phyloP scores from a whole-genome alignment of 2,888 invertebrate genomes.

The Arge pagana region DNA sequence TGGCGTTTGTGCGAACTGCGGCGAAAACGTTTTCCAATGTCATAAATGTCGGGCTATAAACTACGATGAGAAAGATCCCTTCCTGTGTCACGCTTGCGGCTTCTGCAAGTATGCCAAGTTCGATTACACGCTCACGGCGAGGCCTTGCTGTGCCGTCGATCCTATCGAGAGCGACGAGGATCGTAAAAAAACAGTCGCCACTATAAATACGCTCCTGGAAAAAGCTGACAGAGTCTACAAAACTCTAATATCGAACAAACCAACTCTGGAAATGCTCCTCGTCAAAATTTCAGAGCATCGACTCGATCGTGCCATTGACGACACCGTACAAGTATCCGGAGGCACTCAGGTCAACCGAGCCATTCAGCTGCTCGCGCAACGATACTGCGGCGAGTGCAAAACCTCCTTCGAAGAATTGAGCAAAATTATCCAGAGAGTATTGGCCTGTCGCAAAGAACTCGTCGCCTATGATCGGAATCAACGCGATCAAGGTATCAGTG shows the following conservation, averaged over 20 bases:
- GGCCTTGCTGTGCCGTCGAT: slow-evolving; percentile 95
- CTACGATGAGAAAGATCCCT: slow-evolving; percentile 98
- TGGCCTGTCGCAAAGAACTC: slow-evolving; percentile 88
- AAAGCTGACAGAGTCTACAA: slow-evolving; percentile 94
- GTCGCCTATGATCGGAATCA: slow-evolving; percentile 89
- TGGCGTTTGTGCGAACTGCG: slow-evolving; percentile 95
- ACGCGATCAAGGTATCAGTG: slow-evolving; percentile 62
- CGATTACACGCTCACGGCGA: slow-evolving; percentile 89
- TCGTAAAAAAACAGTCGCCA: slow-evolving; percentile 89
- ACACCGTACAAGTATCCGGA: slow-evolving; percentile 59
- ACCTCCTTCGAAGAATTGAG: slow-evolving; percentile 93
- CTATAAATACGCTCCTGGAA: slow-evolving; percentile 87
- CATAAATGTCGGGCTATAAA: slow-evolving; percentile 99
- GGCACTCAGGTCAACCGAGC: slow-evolving; percentile 81
- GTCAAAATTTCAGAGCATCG: slow-evolving; percentile 89
- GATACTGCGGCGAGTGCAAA: slow-evolving; percentile 94
- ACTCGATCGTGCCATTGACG: slow-evolving; percentile 68
- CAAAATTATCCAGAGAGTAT: slow-evolving; percentile 85
- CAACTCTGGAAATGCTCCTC: slow-evolving; percentile 83
- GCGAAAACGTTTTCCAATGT: slow-evolving; percentile 98
- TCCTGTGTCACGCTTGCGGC: slow-evolving; percentile 97
- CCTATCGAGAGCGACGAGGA: slow-evolving; percentile 97
- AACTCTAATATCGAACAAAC: slow-evolving; percentile 87
- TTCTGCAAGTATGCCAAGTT: slow-evolving; percentile 99
- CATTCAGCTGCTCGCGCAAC: slow-evolving; percentile 91